Evolutionary conservation across 2,888 invertebrate genomes (phyloP), one percentile per base, ranked within the genome.

Genomic region (Polietes domitor): DNA sequence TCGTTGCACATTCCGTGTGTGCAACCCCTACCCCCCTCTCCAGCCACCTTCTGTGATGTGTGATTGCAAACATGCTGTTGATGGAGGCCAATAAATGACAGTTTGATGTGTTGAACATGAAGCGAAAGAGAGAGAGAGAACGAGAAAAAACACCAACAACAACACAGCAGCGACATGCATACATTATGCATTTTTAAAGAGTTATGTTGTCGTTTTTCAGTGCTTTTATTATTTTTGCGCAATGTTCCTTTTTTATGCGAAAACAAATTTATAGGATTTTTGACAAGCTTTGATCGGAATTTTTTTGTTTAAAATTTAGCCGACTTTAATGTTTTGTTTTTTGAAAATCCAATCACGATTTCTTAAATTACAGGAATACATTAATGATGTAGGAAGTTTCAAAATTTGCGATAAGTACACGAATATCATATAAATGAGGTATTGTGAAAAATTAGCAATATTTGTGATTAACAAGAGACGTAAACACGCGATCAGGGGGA

Each of bases 41-140:
- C 37, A 28, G 55, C n/a, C 43, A 37, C 65, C 70, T 61, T 70
- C 28, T 63, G 4, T 17, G 43, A 47, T 65, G 74, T 80, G 43
- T 77, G 77, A 77, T 80, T 80, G 58, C 43, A 32, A 80, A 80
- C 63, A 83, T 77, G 76, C 61, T 61, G 61, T 17, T 83, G 77
- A 83, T 80, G 77, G 75, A 83, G 77, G 80, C 77, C 80, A 78
- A 80, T 80, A 78, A 84, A 81, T 84, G 78, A 84, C 80, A 81
- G 78, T 81, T 78, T 81, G 78, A 81, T 81, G 72, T 84, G 78
- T 78, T 75, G 21, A 41, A 24, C 75, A 77, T 76, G 80, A 50
- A 71, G 58, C 6, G 68, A 58, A 58, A 61, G n/a, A n/a, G n/a
- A n/a, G n/a, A n/a, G n/a, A n/a, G n/a, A n/a, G n/a, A 65, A 47